Evolutionary conservation across 2,113 vertebrate genomes (phyloP).

Genomic region (Opisthocomus hoazin): DNA sequence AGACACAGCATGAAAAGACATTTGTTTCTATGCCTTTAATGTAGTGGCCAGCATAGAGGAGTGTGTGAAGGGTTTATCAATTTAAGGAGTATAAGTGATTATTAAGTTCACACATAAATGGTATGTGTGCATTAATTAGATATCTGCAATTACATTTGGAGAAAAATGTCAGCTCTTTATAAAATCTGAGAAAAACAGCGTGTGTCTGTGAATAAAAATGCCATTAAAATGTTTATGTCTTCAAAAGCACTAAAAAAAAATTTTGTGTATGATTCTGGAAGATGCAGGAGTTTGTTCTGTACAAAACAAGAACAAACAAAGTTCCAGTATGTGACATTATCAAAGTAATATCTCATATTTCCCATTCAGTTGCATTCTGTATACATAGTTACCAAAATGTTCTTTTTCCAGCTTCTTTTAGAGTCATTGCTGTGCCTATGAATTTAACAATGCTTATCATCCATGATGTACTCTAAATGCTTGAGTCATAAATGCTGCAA

Average conservation of each 20-base stretch:
- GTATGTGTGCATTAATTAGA: constrained; percentile 2
- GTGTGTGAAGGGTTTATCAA: not conserved
- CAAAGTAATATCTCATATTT: not conserved
- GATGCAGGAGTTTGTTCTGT: not conserved
- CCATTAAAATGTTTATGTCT: constrained; percentile 1
- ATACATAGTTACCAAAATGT: not conserved
- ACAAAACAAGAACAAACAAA: not conserved
- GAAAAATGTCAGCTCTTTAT: not conserved
- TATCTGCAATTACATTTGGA: constrained; percentile 3
- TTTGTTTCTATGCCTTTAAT: not conserved
- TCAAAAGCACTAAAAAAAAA: not conserved
- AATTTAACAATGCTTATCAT: not conserved
- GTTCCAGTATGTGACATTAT: not conserved
- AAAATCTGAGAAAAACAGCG: not conserved
- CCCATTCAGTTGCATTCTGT: not conserved
- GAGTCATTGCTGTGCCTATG: not conserved
- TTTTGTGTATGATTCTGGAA: not conserved
- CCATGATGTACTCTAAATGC: not conserved
- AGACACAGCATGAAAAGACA: not conserved
- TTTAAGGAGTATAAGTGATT: not conserved
- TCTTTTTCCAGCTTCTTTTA: not conserved
- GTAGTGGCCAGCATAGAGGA: not conserved
- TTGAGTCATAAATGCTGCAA: not conserved
- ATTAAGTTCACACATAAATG: not conserved
- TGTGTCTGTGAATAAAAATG: constrained; percentile 16